These are phyloP conservation scores for Ginglymostoma cirratum DNA, from an alignment of 2,113 vertebrate genomes.

Conservation along the genomic window DNA sequence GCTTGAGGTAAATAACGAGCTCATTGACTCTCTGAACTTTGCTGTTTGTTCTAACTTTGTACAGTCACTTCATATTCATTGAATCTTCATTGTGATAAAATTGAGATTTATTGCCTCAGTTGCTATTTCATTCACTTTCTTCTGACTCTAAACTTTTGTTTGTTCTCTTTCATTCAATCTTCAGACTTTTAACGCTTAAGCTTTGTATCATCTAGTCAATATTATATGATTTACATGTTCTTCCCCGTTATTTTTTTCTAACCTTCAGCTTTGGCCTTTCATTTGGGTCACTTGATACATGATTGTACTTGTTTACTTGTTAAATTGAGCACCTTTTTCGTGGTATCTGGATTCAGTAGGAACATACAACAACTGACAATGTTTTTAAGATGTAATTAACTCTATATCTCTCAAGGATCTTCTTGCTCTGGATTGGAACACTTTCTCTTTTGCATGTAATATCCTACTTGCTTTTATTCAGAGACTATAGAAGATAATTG, in stretches of 20 bases:
- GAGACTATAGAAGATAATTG: not conserved
- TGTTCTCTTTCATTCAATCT: not conserved
- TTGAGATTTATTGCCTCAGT: not conserved
- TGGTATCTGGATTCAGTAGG: not conserved
- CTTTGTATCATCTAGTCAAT: not conserved
- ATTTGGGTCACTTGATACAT: not conserved
- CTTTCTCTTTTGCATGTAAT: too few species aligned
- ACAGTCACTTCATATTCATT: not conserved
- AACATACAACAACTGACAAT: not conserved
- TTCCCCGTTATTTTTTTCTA: not conserved
- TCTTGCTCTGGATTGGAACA: not conserved
- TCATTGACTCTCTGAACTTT: not conserved
- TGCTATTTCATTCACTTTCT: not conserved
- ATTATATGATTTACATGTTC: not conserved
- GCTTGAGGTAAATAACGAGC: not conserved
- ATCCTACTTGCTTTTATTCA: not conserved
- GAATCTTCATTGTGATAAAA: not conserved
- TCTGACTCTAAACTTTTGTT: not conserved
- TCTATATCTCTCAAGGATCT: not conserved
- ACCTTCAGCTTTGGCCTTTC: not conserved
- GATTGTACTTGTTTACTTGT: not conserved
- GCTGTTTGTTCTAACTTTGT: too few species aligned
- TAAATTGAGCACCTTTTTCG: not conserved
- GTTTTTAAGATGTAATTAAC: not conserved
- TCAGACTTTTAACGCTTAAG: not conserved